Base-by-base conservation (phyloP, 2,888 invertebrate genomes). In the Aspidiotus rigidus region DNA sequence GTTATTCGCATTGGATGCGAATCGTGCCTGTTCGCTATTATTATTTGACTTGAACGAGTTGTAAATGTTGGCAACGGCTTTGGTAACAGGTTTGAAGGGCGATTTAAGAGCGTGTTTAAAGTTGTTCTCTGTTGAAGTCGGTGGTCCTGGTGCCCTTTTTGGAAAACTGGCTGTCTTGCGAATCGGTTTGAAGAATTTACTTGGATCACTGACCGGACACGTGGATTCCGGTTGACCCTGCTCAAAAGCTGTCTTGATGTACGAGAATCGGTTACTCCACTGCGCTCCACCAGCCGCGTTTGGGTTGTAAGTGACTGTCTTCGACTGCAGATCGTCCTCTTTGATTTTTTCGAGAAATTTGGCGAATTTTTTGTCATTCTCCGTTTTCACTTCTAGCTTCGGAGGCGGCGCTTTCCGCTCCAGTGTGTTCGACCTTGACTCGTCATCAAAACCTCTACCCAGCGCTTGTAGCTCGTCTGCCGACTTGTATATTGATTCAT, bases 181-280 rank as follows among this genome's bases (percentile, higher is more conserved):
- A 15, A 62, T 62, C 10, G 62, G 62, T 62, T 62, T 62, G 62
- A 62, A 62, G 13, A 40, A 9, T n/a, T 62, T 62, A n/a, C 44
- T 17, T 41, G 15, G 40, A 8, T 49, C 61, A 55, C 61, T 42
- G 13, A 10, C 42, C 9, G 71, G 70, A 10, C 56, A 13, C 9
- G 16, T 59, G 40, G 72, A 73, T 8, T 72, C 71, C 41, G 72
- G 69, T 7, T 71, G 72, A n/a, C 63, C 66, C 49, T 16, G 83
- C 76, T 93, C 92, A 76, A 93, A 93, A 0, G 86, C 82, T 53
- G 88, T 87, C 77, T 90, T 91, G 49, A 93, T 87, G 74, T 88
- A 87, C 0, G 89, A 89, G 76, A 93, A 93, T 72, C 90, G 83
- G 75, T 82, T 89, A 74, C 85, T 88, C 92, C 93, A 93, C 75